These are phyloP conservation scores for Chlamydotis undulata DNA, from an alignment of 2,113 vertebrate genomes.

Conservation along the genomic window DNA sequence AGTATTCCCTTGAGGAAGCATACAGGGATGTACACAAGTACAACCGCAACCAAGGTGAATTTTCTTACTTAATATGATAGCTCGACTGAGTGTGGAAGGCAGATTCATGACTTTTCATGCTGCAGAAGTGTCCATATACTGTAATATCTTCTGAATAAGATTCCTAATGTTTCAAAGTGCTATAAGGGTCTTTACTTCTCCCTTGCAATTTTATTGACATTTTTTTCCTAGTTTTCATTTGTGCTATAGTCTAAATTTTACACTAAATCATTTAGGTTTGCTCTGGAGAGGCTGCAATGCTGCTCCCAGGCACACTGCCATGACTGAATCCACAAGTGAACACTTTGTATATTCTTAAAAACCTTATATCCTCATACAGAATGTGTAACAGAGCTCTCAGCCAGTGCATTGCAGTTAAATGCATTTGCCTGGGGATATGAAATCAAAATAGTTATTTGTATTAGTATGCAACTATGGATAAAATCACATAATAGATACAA, in stretches of 20 bases:
- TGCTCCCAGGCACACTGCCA: conserved; percentile 47
- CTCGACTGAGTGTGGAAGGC: conserved; percentile 28
- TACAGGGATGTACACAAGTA: conserved; percentile 13
- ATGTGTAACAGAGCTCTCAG: conserved; percentile 25
- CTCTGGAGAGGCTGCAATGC: conserved; percentile 49
- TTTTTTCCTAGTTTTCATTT: conserved; percentile 62
- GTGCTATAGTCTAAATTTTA: conserved; percentile 55
- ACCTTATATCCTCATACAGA: conserved; percentile 25
- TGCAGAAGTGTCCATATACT: conserved; percentile 23
- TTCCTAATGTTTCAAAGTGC: conserved; percentile 46
- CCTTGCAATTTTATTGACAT: conserved; percentile 66
- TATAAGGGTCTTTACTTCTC: conserved; percentile 47
- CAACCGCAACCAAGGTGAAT: not conserved
- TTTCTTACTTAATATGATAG: conserved; percentile 53
- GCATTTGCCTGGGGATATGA: conserved; percentile 40
- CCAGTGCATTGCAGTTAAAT: conserved; percentile 41
- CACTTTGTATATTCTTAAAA: conserved; percentile 52
- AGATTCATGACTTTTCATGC: conserved; percentile 34
- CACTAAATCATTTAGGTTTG: conserved; percentile 55
- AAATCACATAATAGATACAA: conserved; percentile 29
- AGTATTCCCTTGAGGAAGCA: not conserved
- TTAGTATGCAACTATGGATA: conserved; percentile 52
- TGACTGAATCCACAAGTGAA: conserved; percentile 66
- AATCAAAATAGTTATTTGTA: conserved; percentile 57
- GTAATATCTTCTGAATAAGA: conserved; percentile 29